Base-by-base conservation (phyloP, 2,113 vertebrate species). In the Tyto alba region DNA sequence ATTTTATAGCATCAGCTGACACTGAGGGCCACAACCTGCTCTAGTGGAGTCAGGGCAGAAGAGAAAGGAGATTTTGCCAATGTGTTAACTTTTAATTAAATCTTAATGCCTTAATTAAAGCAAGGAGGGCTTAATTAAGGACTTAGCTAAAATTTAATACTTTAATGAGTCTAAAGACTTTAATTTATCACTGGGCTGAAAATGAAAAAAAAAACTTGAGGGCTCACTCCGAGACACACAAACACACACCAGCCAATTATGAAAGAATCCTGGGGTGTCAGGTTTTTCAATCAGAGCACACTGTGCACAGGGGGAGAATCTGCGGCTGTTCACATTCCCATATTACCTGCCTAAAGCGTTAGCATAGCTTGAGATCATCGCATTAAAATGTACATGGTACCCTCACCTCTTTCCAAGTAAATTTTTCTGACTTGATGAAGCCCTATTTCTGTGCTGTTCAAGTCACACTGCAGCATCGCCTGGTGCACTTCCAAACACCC, bases 151-250 rank as follows among this genome's bases (percentile, higher is more conserved):
- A 96, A 96, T 96, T 97, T 97, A 97, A 96, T 95, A 97, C 96
- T 95, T 97, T 98, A 98, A 97, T 98, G 95, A 86, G 96, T 93
- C 92, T 91, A 96, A 97, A 97, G 84, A 97, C 96, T 96, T 97
- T 96, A 97, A 97, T 92, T 95, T 96, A 89, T 96, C 91, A 88
- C 63, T 22, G 27, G 48, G 71, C 56, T 95, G 89, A 78, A 89
- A 86, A 94, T 53, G 57, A 88, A 95, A 71, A 63, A 63, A 48
- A 93, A 74, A 91, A 40, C n/a, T 50, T 0, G 6, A 77, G 43
- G 57, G 23, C 62, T 92, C 53, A 45, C 48, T 82, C 40, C 52
- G 72, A 81, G 86, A 89, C 16, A 9, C 93, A 93, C 68, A 75
- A 41, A 80, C 4, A 7, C 48, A 48, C 87, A 90, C 16, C 68